Evolutionary conservation across 1,140 invertebrate species (phyloP).

Genomic region (Procambarus clarkii): DNA sequence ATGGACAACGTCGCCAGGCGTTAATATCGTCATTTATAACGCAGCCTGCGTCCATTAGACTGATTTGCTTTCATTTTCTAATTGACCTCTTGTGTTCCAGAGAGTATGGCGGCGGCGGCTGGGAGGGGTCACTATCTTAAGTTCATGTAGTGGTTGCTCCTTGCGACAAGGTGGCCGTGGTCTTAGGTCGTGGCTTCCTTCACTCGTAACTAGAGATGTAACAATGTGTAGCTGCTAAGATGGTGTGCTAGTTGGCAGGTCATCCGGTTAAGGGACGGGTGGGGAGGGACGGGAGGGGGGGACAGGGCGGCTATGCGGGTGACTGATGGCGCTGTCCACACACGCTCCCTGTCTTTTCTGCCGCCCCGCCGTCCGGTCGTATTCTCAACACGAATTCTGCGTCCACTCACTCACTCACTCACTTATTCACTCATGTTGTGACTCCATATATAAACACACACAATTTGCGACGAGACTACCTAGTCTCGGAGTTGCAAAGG

Average conservation of each 20-base stretch:
- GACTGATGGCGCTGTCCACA: slow-evolving; percentile 33
- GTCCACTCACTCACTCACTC: no score
- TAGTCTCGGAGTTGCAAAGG: no score
- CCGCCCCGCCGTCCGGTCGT: no score
- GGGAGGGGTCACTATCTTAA: background rate
- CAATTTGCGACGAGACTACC: no score
- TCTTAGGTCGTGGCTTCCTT: background rate
- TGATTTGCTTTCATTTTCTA: slow-evolving; percentile 63
- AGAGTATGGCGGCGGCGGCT: background rate
- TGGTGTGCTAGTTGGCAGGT: slow-evolving; percentile 17
- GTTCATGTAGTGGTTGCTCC: background rate
- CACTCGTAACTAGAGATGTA: background rate
- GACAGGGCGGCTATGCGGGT: background rate
- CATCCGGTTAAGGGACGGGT: background rate
- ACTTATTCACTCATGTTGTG: no score
- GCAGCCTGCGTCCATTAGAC: slow-evolving; percentile 56
- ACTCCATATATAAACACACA: no score
- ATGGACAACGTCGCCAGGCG: slow-evolving; percentile 60
- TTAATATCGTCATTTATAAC: slow-evolving; percentile 67
- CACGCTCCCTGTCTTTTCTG: background rate
- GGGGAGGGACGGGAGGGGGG: background rate
- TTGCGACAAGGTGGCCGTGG: no score
- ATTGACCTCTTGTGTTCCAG: slow-evolving; percentile 47
- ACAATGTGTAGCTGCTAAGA: background rate
- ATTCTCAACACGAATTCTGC: no score